phyloP scores from a whole-genome alignment of 2,888 invertebrate genomes.

The Erynnis tages region DNA sequence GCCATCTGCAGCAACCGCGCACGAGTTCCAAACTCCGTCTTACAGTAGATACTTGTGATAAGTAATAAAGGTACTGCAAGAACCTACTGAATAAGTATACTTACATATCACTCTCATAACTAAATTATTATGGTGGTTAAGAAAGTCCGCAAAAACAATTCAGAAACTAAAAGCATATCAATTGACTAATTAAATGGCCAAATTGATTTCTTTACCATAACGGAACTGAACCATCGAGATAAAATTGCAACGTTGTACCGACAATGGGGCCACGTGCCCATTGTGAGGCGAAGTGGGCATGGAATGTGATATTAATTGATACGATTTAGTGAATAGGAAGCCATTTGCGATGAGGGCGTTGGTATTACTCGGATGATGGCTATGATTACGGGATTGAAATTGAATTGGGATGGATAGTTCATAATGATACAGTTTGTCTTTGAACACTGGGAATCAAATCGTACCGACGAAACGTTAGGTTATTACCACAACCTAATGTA shows the following conservation, averaged over 20 bases:
- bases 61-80: no score
- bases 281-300: constrained; percentile 9
- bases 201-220: no score
- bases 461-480: neutral
- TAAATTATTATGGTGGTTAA: no score
- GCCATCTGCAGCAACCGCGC: no score
- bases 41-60: no score
- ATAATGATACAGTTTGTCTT: neutral
- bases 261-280: constrained; percentile 30
- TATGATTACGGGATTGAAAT: neutral
- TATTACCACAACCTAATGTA: neutral
- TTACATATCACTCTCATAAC: no score
- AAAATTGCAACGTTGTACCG: constrained; percentile 54
- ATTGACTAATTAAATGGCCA: no score
- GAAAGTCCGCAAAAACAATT: no score
- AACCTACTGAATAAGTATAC: no score
- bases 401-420: neutral
- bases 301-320: constrained; percentile 59
- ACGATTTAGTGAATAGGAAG: constrained; percentile 48
- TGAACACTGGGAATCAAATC: neutral
- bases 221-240: constrained; percentile 21
- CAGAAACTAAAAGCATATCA: no score
- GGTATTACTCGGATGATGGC: constrained; percentile 11
- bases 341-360: constrained; percentile 36
- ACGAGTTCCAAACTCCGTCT: no score